Conservation (phyloP, 2,888 invertebrate genomes). For the Catocala nupta region DNA sequence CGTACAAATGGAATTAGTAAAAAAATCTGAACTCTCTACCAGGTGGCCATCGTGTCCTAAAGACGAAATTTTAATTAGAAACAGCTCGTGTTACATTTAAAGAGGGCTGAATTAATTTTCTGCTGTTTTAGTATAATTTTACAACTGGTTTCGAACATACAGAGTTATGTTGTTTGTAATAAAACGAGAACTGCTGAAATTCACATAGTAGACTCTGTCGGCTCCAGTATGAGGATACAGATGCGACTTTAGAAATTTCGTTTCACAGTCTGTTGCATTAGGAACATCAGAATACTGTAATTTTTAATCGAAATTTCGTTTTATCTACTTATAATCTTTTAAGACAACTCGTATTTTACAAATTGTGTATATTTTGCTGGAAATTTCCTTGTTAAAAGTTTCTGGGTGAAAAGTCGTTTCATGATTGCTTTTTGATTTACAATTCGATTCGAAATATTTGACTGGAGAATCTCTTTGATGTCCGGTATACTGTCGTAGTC, state of each 20-base stretch:
- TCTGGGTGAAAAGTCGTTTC: constrained; percentile 7
- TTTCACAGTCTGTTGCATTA: constrained; percentile 6
- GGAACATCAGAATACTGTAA: constrained; percentile 1
- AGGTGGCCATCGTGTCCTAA: constrained; percentile 39
- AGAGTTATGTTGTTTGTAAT: constrained; percentile 27
- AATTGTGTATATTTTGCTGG: too few relatives aligned
- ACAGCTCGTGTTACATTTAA: constrained; percentile 40
- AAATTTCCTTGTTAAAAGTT: constrained; percentile 13
- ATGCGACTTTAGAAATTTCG: constrained; percentile 3
- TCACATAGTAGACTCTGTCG: constrained; percentile 16
- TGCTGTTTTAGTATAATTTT: constrained; percentile 48
- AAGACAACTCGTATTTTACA: too few relatives aligned
- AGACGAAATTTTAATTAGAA: constrained; percentile 50
- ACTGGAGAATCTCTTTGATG: neutral
- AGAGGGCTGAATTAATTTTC: constrained; percentile 40
- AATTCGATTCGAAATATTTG: neutral
- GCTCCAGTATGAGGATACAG: constrained; percentile 5
- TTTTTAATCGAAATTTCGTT: constrained; percentile 8
- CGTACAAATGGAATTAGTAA: constrained; percentile 34
- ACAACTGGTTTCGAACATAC: constrained; percentile 17
- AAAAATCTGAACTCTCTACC: constrained; percentile 25
- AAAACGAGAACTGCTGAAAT: constrained; percentile 22
- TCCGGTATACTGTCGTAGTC: too few relatives aligned
- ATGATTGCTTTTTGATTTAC: constrained; percentile 8
- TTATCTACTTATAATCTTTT: neutral